These are phyloP conservation scores for Phytoseiulus persimilis DNA, from an alignment of 2,888 invertebrate genomes.

Conservation along the genomic window DNA sequence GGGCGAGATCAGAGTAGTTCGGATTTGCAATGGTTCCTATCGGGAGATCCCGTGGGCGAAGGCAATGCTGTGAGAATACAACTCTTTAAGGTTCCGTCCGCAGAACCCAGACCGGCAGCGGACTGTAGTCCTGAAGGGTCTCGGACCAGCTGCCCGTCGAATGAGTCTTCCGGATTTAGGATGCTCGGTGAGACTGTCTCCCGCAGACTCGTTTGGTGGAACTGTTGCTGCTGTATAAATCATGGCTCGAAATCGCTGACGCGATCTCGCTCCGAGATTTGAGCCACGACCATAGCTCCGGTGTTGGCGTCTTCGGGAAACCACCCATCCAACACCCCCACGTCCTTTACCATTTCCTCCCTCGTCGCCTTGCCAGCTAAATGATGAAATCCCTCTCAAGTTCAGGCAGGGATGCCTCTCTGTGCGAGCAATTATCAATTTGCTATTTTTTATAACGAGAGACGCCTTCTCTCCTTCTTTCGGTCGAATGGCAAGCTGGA, in stretches of 20 bases:
- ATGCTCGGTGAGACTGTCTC: neutral
- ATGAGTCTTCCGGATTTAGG: too few relatives aligned
- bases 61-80: too few relatives aligned
- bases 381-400: neutral
- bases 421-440: conserved; percentile 36
- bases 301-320: neutral
- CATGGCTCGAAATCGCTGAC: neutral
- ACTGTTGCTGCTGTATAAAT: neutral
- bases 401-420: neutral
- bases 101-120: too few relatives aligned
- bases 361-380: neutral
- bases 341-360: conserved; percentile 5
- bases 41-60: too few relatives aligned
- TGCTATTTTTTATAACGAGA: conserved; percentile 34
- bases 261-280: neutral
- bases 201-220: neutral
- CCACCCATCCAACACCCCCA: neutral
- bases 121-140: too few relatives aligned
- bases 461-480: neutral
- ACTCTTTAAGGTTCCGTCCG: too few relatives aligned
- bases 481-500: neutral
- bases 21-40: too few relatives aligned
- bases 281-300: neutral
- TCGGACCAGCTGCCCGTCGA: too few relatives aligned
- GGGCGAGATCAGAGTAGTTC: too few relatives aligned